Evolutionary conservation across 2,888 invertebrate species (phyloP).

Genomic region (Chrysolina haemoptera): DNA sequence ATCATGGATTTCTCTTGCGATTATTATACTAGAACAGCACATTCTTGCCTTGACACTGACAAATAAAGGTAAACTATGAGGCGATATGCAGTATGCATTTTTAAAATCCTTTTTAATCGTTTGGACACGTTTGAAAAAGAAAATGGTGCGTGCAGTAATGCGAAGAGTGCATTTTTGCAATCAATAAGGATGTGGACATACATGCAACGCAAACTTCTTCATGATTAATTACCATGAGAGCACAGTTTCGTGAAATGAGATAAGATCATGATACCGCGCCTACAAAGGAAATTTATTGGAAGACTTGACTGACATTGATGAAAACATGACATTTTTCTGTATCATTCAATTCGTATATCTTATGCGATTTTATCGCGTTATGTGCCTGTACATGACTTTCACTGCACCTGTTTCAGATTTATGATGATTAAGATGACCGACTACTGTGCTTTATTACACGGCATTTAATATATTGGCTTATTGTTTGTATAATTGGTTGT

Average conservation of each 20-base stretch:
- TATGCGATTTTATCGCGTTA: constrained; percentile 34
- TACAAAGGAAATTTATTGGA: constrained; percentile 35
- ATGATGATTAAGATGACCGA: constrained; percentile 47
- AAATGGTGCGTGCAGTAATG: not conserved
- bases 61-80: too few species aligned
- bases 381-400: constrained; percentile 40
- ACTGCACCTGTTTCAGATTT: constrained; percentile 49
- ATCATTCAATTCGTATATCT: constrained; percentile 31
- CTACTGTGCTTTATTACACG: constrained; percentile 33
- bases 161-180: not conserved
- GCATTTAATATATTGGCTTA: constrained; percentile 23
- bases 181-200: not conserved
- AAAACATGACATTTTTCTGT: constrained; percentile 37
- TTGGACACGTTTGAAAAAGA: too few species aligned
- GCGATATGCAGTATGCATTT: too few species aligned
- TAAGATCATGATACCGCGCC: constrained; percentile 29
- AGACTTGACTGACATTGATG: constrained; percentile 36
- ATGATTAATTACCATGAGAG: constrained; percentile 5
- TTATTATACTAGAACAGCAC: too few species aligned
- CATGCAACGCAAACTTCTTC: not conserved
- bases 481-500: constrained; percentile 19
- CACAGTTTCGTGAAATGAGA: constrained; percentile 1
- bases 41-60: too few species aligned
- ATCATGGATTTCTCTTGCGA: too few species aligned
- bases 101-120: too few species aligned